Base-by-base conservation (phyloP, 2,797 vertebrate species). In the Micropoecilia bifurca region DNA sequence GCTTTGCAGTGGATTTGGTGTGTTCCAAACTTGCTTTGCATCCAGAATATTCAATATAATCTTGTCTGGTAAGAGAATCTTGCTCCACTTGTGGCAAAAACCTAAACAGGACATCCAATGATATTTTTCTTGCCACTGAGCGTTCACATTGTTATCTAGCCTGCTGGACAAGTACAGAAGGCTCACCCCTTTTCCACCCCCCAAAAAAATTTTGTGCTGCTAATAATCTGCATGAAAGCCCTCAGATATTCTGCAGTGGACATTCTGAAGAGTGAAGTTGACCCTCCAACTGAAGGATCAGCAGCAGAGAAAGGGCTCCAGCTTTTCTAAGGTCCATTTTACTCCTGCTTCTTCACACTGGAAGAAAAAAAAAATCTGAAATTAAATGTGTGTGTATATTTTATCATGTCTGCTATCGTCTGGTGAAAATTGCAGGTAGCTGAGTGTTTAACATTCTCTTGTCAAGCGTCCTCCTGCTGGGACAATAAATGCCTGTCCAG, bases 401-500 rank as follows among this genome's bases (percentile, higher is more conserved):
- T 96, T 95, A 97, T 96, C 96, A 92, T 95, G 95, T 96, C 93
- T 94, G 94, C 95, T 96, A 97, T 97, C 96, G 96, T 96, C 97
- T 97, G 95, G 95, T 89, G 97, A 96, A 96, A 95, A 97, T 94
- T 94, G 94, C 96, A 97, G 97, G 97, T 96, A 96, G 96, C 82
- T 55, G 94, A 96, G 96, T 97, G 97, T 98, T 97, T 97, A 97
- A 96, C 97, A 97, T 97, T 97, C 97, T 96, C 96, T 97, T 93
- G 96, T 97, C 97, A 97, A 97, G 97, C 96, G 93, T 96, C 94
- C 96, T 96, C 97, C 98, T 89, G 97, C 97, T 97, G 98, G 91
- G 97, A 96, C 97, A 97, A 97, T 98, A 98, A 99, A 99, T 98
- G 97, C 97, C 96, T 98, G 97, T 98, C 97, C 97, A 96, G 97